Evolutionary conservation across 2,113 vertebrate species (phyloP), one percentile per base, ranked within the genome.

Genomic region (Ploceus nigricollis): DNA sequence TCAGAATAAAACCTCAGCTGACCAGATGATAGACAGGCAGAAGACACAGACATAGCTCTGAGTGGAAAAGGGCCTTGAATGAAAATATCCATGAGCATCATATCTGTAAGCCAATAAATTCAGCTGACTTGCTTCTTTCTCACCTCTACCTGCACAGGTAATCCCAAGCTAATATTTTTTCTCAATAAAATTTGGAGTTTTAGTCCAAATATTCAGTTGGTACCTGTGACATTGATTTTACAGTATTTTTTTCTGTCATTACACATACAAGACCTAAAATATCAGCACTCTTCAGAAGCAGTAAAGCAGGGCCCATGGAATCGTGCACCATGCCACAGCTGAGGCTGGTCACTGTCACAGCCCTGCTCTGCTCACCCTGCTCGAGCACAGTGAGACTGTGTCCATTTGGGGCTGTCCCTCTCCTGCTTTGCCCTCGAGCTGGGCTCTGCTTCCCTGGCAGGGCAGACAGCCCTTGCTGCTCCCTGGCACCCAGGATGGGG

Each of bases 291-390:
- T 73, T 77, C 44, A 61, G 39, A 77, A 73, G 40, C 1, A 9
- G 31, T 15, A 58, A 50, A 70, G 10, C 47, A 39, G 56, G 57
- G 21, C 33, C n/a, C 4, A 3, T 21, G 44, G 35, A 57, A 21
- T 40, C 0, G 0, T 45, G 64, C 68, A 17, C 28, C 0, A 0
- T 37, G 22, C 10, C 20, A 33, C 30, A 39, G 1, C 19, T 19
- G 20, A 18, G n/a, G 48, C n/a, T 42, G 47, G 19, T 31, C 63
- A 25, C 57, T 28, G 35, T 12, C 87, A 15, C 51, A 60, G 76
- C 31, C 44, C 60, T 45, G 48, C 63, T n/a, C 28, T 68, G 25
- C 33, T 64, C 72, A 15, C 10, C 22, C 48, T n/a, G 15, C 37
- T 30, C 5, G 9, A 44, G 20, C 63, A 20, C 54, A 18, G 18